Percentiles rank a stretch among this genome's conserved stretches.
phyloP scores from a whole-genome alignment of 1,140 invertebrate species.

The Pachyrhynchus sulphureomaculatus region DNA sequence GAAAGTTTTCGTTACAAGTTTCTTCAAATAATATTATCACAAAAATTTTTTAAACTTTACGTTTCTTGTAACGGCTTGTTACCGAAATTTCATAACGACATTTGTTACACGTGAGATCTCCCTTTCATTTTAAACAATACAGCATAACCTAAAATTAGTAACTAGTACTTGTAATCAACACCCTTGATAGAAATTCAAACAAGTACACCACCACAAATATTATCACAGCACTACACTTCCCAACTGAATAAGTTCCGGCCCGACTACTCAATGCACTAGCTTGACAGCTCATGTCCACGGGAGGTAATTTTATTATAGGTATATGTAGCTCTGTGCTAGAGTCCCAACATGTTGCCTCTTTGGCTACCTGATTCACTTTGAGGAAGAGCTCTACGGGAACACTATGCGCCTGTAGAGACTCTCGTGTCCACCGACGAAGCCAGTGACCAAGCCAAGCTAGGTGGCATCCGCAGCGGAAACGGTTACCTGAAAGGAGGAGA shows the following conservation, averaged over 20 bases:
- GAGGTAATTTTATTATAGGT: slow-evolving; percentile 69
- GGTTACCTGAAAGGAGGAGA: slow-evolving; percentile 78
- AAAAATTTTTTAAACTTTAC: too few relatives aligned
- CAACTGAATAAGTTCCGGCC: neutral
- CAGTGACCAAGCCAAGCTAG: slow-evolving; percentile 86
- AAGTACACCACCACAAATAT: slow-evolving; percentile 11
- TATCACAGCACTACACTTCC: neutral
- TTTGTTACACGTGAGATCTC: too few relatives aligned
- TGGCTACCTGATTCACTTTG: slow-evolving; percentile 53
- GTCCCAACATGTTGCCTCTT: slow-evolving; percentile 66
- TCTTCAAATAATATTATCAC: too few relatives aligned
- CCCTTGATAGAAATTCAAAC: slow-evolving; percentile 11
- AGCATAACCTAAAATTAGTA: too few relatives aligned
- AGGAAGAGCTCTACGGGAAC: slow-evolving; percentile 59
- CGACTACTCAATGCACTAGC: slow-evolving; percentile 67
- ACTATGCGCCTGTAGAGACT: slow-evolving; percentile 72
- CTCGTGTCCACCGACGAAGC: slow-evolving; percentile 80
- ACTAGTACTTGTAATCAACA: too few relatives aligned
- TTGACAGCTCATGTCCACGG: slow-evolving; percentile 74
- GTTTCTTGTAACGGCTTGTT: too few relatives aligned
- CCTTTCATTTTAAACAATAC: too few relatives aligned
- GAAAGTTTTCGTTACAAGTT: too few relatives aligned
- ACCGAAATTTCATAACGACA: too few relatives aligned
- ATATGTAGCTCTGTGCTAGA: slow-evolving; percentile 58
- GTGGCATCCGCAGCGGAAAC: slow-evolving; percentile 82